Evolutionary conservation across 2,113 vertebrate genomes (phyloP).

Genomic region (Chrysochloris asiatica): DNA sequence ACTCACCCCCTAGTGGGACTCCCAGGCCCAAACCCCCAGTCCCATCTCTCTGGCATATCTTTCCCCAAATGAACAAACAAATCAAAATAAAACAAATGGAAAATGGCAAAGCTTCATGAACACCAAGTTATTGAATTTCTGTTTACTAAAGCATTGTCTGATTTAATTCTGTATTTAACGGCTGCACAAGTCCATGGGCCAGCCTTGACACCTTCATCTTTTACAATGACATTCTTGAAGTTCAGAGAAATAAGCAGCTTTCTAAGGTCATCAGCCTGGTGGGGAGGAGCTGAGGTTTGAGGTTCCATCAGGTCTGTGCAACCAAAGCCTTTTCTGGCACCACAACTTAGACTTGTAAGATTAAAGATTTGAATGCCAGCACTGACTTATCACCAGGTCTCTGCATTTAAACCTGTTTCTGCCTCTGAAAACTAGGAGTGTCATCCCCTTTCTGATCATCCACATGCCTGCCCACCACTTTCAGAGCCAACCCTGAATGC

Average conservation of each 20-base stretch:
- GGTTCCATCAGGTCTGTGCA: neutral
- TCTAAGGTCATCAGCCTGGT: neutral
- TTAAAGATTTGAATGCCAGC: neutral
- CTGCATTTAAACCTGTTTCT: neutral
- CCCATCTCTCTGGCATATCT: neutral
- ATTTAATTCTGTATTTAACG: neutral
- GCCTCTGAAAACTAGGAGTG: neutral
- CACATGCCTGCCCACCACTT: neutral
- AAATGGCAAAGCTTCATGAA: neutral
- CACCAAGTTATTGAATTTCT: neutral
- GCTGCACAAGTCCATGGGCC: neutral
- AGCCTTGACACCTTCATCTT: neutral
- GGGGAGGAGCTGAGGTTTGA: neutral
- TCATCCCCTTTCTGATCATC: neutral
- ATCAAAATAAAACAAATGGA: too few relatives aligned
- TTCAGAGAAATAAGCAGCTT: neutral
- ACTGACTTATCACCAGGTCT: rapidly evolving
- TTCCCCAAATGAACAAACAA: neutral
- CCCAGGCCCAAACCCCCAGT: neutral
- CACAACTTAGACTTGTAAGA: neutral
- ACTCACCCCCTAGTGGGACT: neutral
- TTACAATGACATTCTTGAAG: neutral
- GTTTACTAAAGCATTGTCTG: neutral
- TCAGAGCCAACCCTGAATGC: neutral
- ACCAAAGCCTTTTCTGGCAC: neutral